Conservation (phyloP, 1,140 invertebrate genomes). For the Copidosoma floridanum region DNA sequence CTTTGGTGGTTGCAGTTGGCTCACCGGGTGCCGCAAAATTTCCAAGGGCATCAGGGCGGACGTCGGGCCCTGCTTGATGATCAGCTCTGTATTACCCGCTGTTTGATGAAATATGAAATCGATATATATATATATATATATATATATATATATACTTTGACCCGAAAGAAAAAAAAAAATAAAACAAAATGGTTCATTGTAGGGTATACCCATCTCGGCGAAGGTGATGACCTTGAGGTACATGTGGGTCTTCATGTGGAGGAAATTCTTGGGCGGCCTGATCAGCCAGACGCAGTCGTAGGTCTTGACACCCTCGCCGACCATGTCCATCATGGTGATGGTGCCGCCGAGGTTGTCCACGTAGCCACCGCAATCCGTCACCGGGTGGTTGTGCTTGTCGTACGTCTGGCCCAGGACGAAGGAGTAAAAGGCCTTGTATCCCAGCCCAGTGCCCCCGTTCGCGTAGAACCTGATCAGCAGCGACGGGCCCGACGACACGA, state of each 20-base stretch:
- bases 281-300: slow-evolving; percentile 77
- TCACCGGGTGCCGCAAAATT: slow-evolving; percentile 57
- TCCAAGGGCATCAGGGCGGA: slow-evolving; percentile 65
- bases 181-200: too few species aligned
- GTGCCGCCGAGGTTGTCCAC: slow-evolving; percentile 72
- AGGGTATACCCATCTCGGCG: slow-evolving; percentile 65
- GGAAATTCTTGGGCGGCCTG: slow-evolving; percentile 63
- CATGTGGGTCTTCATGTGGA: slow-evolving; percentile 70
- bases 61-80: slow-evolving; percentile 66
- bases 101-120: too few species aligned
- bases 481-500: slow-evolving; percentile 65
- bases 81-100: slow-evolving; percentile 62
- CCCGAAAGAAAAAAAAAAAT: too few species aligned
- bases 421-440: slow-evolving; percentile 69
- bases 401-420: slow-evolving; percentile 59
- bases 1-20: slow-evolving; percentile 54
- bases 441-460: slow-evolving; percentile 67
- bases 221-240: slow-evolving; percentile 68
- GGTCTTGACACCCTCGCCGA: slow-evolving; percentile 59
- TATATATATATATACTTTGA: too few species aligned
- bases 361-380: slow-evolving; percentile 71
- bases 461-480: slow-evolving; percentile 69
- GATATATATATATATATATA: background rate
- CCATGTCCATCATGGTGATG: slow-evolving; percentile 79
- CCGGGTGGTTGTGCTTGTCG: slow-evolving; percentile 59